phyloP scores from a whole-genome alignment of 1,140 invertebrate species.

The Medauroidea extradentata region DNA sequence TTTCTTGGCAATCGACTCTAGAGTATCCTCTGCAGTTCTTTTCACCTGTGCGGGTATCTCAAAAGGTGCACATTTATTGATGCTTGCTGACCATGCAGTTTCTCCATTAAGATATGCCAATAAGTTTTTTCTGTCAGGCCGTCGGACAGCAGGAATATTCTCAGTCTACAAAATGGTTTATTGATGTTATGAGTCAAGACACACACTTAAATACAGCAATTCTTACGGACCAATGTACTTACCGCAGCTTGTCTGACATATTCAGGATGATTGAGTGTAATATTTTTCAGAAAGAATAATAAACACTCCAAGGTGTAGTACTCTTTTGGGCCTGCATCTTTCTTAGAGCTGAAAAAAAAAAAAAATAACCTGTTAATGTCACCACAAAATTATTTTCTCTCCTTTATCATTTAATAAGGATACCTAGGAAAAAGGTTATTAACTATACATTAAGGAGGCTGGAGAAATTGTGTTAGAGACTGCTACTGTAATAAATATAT shows the following conservation, averaged over 20 bases:
- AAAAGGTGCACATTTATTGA: constrained; percentile 95
- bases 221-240: constrained; percentile 45
- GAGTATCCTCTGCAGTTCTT: constrained; percentile 74
- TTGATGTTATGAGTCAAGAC: too few relatives aligned
- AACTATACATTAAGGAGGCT: too few relatives aligned
- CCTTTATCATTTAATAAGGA: too few relatives aligned
- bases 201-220: too few relatives aligned
- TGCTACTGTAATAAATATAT: too few relatives aligned
- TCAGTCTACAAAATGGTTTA: constrained; percentile 63
- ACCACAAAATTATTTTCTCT: too few relatives aligned
- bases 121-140: constrained; percentile 91
- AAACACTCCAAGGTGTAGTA: constrained; percentile 97
- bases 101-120: constrained; percentile 95
- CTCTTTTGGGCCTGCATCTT: constrained; percentile 91
- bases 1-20: constrained; percentile 78
- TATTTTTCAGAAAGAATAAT: constrained; percentile 92
- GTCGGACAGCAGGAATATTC: constrained; percentile 86
- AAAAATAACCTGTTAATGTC: too few relatives aligned
- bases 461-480: too few relatives aligned
- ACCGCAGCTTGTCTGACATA: constrained; percentile 95
- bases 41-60: constrained; percentile 95
- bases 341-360: constrained; percentile 74
- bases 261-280: constrained; percentile 85
- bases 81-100: constrained; percentile 82
- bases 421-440: too few relatives aligned